Base-by-base conservation (phyloP, 2,888 invertebrate species). In the Ceriagrion tenellum region DNA sequence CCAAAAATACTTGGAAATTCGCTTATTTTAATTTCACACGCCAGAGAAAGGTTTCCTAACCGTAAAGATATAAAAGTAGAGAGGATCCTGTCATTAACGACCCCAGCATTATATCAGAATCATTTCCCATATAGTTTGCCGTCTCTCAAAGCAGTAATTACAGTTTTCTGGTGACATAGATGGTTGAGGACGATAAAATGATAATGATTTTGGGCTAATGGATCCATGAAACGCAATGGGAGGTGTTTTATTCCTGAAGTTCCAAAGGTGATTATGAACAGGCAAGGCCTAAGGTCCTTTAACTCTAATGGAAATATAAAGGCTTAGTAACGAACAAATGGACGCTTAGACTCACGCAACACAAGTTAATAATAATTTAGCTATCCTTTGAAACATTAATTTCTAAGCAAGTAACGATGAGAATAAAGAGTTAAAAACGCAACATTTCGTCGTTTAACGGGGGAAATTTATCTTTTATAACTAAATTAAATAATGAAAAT, bases 231-330 rank as follows among this genome's bases (percentile, higher is more conserved):
- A 63, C 91, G 91, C 63, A 35, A 59, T 40, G 63, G 91, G 10
- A 69, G 26, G 69, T 26, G 69, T 69, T 69, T 69, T 69, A 69
- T 69, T 69, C n/a, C 69, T 69, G n/a, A 26, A 91, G 91, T 91
- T 91, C 63, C 91, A 63, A 91, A 91, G 63, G 91, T 91, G 91
- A 91, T 91, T 91, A 91, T 47, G 47, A 91, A 30, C 90, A 90
- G 56, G 30, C 30, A 69, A 69, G 69, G 23, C 26, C 69, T 69
- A 3, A n/a, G 69, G 8, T 59, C 69, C 23, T 69, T n/a, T 1
- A n/a, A 69, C n/a, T 26, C 10, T 6, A 69, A 69, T 26, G 69
- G 69, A n/a, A 69, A n/a, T 69, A 69, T 69, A 26, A 69, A 69
- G 26, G 69, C n/a, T n/a, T n/a, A 69, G 69, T 3, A 12, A 47